Conservation (phyloP, 2,888 invertebrate genomes). For the Saturnia pavonia region DNA sequence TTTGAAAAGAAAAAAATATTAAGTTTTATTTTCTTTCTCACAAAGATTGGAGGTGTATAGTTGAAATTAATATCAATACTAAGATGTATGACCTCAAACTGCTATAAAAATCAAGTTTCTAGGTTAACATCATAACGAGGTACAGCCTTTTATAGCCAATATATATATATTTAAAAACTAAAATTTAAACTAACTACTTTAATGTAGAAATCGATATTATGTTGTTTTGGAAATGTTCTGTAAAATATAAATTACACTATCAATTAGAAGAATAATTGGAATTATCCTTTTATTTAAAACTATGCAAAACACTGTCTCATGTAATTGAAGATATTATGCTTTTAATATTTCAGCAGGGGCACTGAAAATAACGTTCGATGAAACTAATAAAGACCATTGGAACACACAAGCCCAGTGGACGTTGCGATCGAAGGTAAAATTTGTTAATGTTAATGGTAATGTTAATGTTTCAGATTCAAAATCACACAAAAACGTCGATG, state of each 20-base stretch:
- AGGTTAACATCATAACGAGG: no score
- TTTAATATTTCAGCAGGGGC: conserved; percentile 15
- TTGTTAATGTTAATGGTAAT: no score
- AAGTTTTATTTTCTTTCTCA: no score
- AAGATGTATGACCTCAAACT: no score
- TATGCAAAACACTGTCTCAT: background rate
- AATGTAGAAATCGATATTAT: background rate
- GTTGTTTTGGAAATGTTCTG: background rate
- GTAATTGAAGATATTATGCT: background rate
- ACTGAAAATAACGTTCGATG: conserved; percentile 48
- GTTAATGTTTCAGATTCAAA: background rate
- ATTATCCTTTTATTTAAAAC: background rate
- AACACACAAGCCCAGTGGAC: conserved; percentile 68
- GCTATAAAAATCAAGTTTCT: no score
- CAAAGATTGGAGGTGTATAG: no score
- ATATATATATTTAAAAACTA: no score
- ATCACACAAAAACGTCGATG: no score
- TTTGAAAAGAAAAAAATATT: no score
- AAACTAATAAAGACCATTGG: conserved; percentile 69
- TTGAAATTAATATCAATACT: no score
- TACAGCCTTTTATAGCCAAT: no score
- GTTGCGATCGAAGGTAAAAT: conserved; percentile 60
- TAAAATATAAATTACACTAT: background rate
- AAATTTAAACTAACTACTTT: no score
- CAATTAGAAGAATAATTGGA: background rate